Evolutionary conservation across 2,113 vertebrate genomes (phyloP).

Genomic region (Cervus canadensis): DNA sequence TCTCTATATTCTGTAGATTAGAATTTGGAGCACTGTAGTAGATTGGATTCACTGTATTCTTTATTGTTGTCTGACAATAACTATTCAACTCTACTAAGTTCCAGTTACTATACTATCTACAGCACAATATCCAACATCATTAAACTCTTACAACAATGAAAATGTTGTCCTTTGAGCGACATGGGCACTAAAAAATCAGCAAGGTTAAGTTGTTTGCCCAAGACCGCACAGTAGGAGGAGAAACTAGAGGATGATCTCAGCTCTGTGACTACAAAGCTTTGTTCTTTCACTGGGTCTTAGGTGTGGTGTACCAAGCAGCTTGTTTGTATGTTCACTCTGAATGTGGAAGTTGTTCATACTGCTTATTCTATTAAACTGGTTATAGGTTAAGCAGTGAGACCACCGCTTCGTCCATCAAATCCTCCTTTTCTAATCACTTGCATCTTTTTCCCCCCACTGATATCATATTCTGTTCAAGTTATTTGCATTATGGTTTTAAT

Average conservation of each 20-base stretch:
- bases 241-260: neutral
- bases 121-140: neutral
- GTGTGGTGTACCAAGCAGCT: neutral
- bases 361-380: neutral
- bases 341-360: neutral
- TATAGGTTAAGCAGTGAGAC: neutral
- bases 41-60: neutral
- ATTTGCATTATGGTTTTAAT: constrained; percentile 37
- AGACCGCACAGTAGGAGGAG: neutral
- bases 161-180: neutral
- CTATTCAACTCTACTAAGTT: neutral
- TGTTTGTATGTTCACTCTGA: neutral
- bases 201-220: neutral
- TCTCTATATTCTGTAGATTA: neutral
- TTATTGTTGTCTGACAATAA: neutral
- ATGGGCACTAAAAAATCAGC: neutral
- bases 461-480: neutral
- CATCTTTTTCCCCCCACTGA: neutral
- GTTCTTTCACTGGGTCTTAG: neutral
- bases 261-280: neutral
- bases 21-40: neutral
- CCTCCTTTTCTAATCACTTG: neutral
- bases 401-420: neutral
- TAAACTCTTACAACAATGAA: neutral
- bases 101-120: neutral